Percentiles rank a stretch among this genome's conserved stretches.
Evolutionary conservation across 2,113 vertebrate species (phyloP).

Genomic region (Eira barbara): DNA sequence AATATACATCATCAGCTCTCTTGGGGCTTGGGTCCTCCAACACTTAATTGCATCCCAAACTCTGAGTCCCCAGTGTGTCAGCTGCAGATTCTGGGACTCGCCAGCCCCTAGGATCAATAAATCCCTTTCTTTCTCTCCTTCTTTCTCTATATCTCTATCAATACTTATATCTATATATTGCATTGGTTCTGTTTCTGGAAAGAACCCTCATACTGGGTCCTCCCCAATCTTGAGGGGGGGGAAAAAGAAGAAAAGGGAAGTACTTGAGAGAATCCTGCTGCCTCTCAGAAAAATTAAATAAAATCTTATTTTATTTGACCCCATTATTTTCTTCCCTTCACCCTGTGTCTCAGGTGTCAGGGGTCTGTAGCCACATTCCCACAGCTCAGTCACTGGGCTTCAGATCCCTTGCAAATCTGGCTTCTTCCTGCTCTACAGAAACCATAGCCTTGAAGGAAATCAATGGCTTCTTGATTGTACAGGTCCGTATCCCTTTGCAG

Average conservation of each 20-base stretch:
- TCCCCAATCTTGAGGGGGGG: background rate
- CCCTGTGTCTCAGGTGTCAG: background rate
- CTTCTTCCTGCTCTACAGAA: background rate
- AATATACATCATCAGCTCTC: background rate
- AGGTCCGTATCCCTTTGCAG: background rate
- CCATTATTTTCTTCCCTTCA: background rate
- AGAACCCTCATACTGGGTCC: background rate
- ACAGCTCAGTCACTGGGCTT: background rate
- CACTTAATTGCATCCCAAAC: too few species aligned
- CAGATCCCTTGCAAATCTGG: background rate
- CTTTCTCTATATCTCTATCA: background rate
- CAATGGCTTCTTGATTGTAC: background rate
- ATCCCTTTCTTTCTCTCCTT: background rate
- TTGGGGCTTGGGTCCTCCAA: background rate
- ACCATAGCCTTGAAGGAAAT: background rate
- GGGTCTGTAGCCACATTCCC: background rate
- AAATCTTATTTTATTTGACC: background rate
- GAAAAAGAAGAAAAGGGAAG: background rate
- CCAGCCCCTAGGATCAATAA: background rate
- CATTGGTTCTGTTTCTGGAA: background rate
- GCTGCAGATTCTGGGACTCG: background rate
- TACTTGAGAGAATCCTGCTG: background rate
- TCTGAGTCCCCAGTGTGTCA: background rate
- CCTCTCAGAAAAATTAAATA: background rate
- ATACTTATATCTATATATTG: background rate